Evolutionary conservation across 2,797 vertebrate species (phyloP).

Genomic region (Chloroceryle amazona): DNA sequence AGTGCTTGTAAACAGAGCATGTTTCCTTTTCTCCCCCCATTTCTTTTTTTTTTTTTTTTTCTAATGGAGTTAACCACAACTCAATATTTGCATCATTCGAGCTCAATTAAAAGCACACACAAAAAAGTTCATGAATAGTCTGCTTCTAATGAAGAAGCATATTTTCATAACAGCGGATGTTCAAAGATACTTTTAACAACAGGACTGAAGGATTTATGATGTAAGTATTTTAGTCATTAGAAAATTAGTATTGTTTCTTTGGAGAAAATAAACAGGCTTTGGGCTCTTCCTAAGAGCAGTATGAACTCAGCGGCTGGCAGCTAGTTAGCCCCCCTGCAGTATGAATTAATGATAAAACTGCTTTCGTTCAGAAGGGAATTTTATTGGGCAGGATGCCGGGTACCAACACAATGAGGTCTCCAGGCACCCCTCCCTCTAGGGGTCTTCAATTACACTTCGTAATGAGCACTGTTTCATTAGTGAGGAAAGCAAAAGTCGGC

Average conservation of each 20-base stretch:
- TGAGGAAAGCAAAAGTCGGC: slow-evolving; percentile 76
- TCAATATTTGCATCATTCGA: slow-evolving; percentile 56
- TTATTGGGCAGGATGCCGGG: slow-evolving; percentile 74
- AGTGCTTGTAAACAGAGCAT: neutral
- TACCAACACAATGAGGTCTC: slow-evolving; percentile 72
- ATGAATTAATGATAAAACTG: slow-evolving; percentile 77
- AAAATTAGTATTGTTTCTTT: slow-evolving; percentile 58
- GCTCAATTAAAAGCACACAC: slow-evolving; percentile 58
- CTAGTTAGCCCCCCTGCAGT: slow-evolving; percentile 42
- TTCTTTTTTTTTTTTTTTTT: neutral
- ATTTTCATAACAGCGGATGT: slow-evolving; percentile 13
- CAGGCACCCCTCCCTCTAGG: slow-evolving; percentile 73
- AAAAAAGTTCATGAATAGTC: slow-evolving; percentile 48
- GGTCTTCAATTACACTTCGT: slow-evolving; percentile 79
- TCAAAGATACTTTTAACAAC: slow-evolving; percentile 70
- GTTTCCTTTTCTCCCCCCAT: neutral
- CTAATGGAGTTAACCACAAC: neutral
- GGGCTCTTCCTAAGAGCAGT: slow-evolving; percentile 48
- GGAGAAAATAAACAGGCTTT: slow-evolving; percentile 59
- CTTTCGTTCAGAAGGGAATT: slow-evolving; percentile 65
- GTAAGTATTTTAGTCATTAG: slow-evolving; percentile 53
- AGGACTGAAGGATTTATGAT: slow-evolving; percentile 40
- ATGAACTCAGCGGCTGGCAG: slow-evolving; percentile 53
- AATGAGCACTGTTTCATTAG: slow-evolving; percentile 80
- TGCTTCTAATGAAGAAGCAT: slow-evolving; percentile 59